Base-by-base conservation (phyloP, 2,113 vertebrate species). In the Otolemur garnettii region DNA sequence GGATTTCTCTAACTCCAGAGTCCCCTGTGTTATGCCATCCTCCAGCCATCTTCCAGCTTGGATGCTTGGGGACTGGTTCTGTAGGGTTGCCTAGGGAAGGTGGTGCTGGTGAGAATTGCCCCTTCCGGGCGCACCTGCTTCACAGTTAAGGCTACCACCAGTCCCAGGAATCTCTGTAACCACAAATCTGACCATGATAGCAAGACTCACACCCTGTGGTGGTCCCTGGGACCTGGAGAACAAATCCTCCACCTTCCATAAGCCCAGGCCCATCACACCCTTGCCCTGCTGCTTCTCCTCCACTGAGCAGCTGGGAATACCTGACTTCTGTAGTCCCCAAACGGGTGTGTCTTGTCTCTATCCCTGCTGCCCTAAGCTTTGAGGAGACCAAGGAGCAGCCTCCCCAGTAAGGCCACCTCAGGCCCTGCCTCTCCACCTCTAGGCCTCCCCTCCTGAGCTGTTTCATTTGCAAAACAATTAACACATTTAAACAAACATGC, bases 391-490 rank as follows among this genome's bases (percentile, higher is more conserved):
- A 62, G 87, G 14, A 38, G 33, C 7, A 72, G n/a, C 30, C 28
- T 0, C 28, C 13, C 28, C 79, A 64, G 38, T 15, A 17, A 15
- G 3, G 22, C 17, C 14, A 5, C 14, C 62, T 24, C 53, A 26
- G 57, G 53, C 26, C n/a, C 50, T 4, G 11, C 64, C 55, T 24
- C 53, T 11, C 85, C 68, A 50, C 45, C 45, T 50, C 45, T 50
- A 50, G 15, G 66, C 50, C 45, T 28, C 62, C 66, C 7, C 42
- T 26, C 24, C 2, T 45, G 45, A 82, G 17, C 14, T 30, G 90
- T 96, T 38, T 50, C 83, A 92, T 19, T 96, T 6, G 86, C 96
- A 95, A 94, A 59, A 95, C 95, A 59, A 71, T 26, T 78, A 79
- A 28, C 7, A 81, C 93, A 97, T 81, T 77, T 55, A 57, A 77